A percentile compares a stretch with the other conserved stretches of the same genome.
Evolutionary conservation across 2,888 invertebrate species (phyloP).

Genomic region (Oscheius sp.): DNA sequence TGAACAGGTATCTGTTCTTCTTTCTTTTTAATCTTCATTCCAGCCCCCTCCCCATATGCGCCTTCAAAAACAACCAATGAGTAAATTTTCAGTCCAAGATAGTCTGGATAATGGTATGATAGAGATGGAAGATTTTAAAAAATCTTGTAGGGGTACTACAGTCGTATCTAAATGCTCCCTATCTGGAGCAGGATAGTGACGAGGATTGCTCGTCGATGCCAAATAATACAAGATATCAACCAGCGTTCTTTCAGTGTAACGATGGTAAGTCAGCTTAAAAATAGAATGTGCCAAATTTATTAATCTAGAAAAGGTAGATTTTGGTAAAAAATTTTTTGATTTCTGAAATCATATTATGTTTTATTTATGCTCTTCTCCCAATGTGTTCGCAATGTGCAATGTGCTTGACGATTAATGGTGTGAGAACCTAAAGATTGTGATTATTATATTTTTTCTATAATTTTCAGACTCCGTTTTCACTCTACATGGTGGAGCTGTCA

Average conservation of each 20-base stretch:
- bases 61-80: conserved; percentile 7
- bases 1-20: conserved; percentile 9
- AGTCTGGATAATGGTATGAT: conserved; percentile 31
- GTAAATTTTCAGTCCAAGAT: conserved; percentile 21
- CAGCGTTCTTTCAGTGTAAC: conserved; percentile 50
- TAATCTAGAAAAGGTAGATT: no score
- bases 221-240: conserved; percentile 47
- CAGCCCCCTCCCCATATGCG: conserved; percentile 1
- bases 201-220: conserved; percentile 47
- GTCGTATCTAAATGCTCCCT: conserved; percentile 26
- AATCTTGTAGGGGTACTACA: conserved; percentile 24
- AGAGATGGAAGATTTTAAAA: not conserved
- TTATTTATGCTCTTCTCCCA: no score
- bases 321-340: no score
- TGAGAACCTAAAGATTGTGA: no score
- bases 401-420: no score
- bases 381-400: no score
- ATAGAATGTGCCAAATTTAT: not conserved
- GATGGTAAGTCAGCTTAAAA: conserved; percentile 28
- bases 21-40: not conserved
- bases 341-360: no score
- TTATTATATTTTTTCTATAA: not conserved
- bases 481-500: conserved; percentile 64
- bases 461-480: conserved; percentile 43
- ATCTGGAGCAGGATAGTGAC: conserved; percentile 30